Conservation (phyloP, 2,113 vertebrate genomes). For the Colius striatus region DNA sequence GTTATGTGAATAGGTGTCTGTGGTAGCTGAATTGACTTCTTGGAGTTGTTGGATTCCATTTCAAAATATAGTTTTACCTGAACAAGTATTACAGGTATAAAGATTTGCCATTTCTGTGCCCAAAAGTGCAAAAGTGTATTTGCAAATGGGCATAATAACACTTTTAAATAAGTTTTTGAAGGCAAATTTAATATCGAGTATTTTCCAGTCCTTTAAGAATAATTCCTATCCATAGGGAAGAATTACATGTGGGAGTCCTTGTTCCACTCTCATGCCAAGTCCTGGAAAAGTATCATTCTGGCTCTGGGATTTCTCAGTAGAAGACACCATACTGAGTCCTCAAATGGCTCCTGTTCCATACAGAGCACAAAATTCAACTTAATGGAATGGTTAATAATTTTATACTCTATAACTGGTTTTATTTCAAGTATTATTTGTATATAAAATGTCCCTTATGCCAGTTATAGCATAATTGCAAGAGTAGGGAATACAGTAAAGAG, state of each 20-base stretch:
- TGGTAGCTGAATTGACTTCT: neutral
- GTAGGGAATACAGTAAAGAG: neutral
- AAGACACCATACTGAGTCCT: neutral
- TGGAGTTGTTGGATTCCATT: neutral
- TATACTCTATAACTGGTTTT: neutral
- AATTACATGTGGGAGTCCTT: neutral
- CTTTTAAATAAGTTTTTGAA: neutral
- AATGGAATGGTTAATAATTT: neutral
- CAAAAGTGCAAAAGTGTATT: neutral
- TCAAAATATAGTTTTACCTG: accelerated
- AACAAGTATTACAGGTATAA: neutral
- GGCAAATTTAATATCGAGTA: neutral
- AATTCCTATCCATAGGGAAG: neutral
- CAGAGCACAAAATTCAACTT: neutral
- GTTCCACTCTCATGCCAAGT: neutral
- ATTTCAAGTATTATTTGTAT: neutral
- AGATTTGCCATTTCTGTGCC: neutral
- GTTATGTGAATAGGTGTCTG: neutral
- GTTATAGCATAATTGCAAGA: neutral
- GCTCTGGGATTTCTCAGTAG: neutral
- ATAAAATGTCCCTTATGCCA: neutral
- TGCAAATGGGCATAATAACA: neutral
- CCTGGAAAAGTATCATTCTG: neutral
- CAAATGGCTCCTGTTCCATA: neutral
- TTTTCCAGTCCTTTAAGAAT: neutral